These are phyloP conservation scores for Prunella himalayana DNA, from an alignment of 2,113 vertebrate species.

Conservation along the genomic window DNA sequence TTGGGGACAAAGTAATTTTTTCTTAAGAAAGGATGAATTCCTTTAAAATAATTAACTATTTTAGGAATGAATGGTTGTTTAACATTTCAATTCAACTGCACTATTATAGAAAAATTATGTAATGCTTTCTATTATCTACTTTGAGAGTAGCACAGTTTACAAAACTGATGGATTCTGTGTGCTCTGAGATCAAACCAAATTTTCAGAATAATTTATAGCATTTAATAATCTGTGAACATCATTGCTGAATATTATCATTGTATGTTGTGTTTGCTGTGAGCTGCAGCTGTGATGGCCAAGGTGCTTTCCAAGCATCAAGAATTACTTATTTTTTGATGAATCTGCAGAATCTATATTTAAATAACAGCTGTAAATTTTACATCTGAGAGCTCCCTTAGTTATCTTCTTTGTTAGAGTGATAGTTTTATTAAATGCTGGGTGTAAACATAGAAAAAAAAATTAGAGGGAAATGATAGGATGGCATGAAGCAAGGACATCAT, in stretches of 20 bases:
- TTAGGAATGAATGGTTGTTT: slow-evolving; percentile 3
- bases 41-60: not conserved
- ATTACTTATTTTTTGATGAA: not conserved
- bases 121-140: not conserved
- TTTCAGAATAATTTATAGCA: slow-evolving; percentile 17
- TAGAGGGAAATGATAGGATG: not conserved
- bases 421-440: not conserved
- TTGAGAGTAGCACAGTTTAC: not conserved
- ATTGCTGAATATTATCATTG: not conserved
- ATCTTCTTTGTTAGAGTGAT: not conserved
- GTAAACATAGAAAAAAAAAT: not conserved
- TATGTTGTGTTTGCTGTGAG: not conserved
- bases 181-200: slow-evolving; percentile 24
- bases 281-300: not conserved
- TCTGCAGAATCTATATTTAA: not conserved
- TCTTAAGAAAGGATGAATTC: not conserved
- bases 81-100: slow-evolving; percentile 16
- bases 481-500: not conserved
- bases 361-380: slow-evolving; percentile 3
- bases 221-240: slow-evolving; percentile 17
- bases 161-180: not conserved
- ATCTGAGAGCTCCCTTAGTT: not conserved
- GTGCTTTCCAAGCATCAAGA: not conserved
- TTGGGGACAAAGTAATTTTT: not conserved
- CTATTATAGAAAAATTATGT: slow-evolving; percentile 7